A percentile compares a stretch with the other conserved stretches of the same genome.
phyloP scores from a whole-genome alignment of 2,797 vertebrate species.

The Arrhamphus sclerolepis region DNA sequence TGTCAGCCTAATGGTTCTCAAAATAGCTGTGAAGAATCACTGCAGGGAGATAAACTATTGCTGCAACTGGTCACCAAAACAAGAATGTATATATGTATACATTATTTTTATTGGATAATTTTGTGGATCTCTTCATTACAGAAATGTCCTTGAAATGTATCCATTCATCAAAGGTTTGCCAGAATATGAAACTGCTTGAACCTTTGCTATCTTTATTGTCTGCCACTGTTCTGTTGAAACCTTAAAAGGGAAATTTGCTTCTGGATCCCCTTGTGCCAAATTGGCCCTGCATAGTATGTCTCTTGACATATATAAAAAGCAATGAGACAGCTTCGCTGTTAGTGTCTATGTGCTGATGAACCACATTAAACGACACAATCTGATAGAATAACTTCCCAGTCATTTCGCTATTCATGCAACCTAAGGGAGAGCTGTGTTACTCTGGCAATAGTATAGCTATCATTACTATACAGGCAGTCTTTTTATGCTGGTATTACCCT shows the following conservation, averaged over 20 bases:
- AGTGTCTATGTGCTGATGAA: constrained; percentile 19
- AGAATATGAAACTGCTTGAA: constrained; percentile 40
- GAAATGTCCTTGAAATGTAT: no score
- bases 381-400: constrained; percentile 36
- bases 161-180: constrained; percentile 1
- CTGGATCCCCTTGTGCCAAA: constrained; percentile 43
- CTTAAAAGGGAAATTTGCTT: constrained; percentile 32
- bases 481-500: constrained; percentile 23
- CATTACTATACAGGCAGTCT: constrained; percentile 18
- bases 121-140: no score
- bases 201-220: constrained; percentile 45
- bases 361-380: constrained; percentile 32
- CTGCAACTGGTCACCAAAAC: no score
- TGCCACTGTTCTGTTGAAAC: constrained; percentile 39
- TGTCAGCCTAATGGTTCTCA: no score
- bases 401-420: constrained; percentile 26
- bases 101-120: no score
- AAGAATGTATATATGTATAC: no score
- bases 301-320: constrained; percentile 27
- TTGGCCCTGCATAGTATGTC: constrained; percentile 40
- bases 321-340: constrained; percentile 45
- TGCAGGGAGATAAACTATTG: no score
- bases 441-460: not conserved
- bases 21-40: no score
- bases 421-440: constrained; percentile 20